Evolutionary conservation across 92 coral and sea anemone species (phyloP), one percentile per base, ranked within the genome.

Genomic region (Galaxea fascicularis): DNA sequence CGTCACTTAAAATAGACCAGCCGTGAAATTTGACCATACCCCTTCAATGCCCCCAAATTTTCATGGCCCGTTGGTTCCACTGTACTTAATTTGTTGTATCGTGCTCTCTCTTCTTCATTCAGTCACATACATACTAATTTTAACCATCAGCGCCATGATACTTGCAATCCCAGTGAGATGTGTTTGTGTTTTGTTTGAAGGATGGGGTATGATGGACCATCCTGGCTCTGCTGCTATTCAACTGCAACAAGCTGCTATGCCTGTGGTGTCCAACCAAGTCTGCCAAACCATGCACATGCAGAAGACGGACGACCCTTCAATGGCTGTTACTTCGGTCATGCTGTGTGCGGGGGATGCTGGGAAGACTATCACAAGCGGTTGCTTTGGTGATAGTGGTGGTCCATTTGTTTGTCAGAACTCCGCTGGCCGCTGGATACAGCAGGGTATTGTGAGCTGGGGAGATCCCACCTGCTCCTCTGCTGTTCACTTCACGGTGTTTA

Each of bases 341-440:
- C 58, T 90, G 65, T 90, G 93, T 84, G 93, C 93, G 73, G 93
- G 93, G 59, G 93, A 90, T 80, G 93, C 90, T 35, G 93, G 90
- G 65, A 90, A 90, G 68, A 86, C 90, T 21, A 73, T 52, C 58
- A 80, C 21, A 58, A 62, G 93, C 52, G 91, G 51, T 51, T 90
- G 93, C 73, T 90, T 90, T 62, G 93, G 93, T 30, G 93, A 90
- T 77, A 90, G 93, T 67, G 93, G 93, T 39, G 93, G 93, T 1
- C 93, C 93, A 31, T 81, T 90, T 29, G 93, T 85, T 8, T 90
- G 93, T 63, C 73, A 79, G 26, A 86, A 90, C 76, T 65, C 90
- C 84, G 87, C 86, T 73, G 93, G 84, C 62, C 90, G 73, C 51
- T 90, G 87, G 87, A 87, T 86, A 52, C 91, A 85, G 90, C 90